phyloP scores from a whole-genome alignment of 2,797 vertebrate genomes.

The Amazona finschi region DNA sequence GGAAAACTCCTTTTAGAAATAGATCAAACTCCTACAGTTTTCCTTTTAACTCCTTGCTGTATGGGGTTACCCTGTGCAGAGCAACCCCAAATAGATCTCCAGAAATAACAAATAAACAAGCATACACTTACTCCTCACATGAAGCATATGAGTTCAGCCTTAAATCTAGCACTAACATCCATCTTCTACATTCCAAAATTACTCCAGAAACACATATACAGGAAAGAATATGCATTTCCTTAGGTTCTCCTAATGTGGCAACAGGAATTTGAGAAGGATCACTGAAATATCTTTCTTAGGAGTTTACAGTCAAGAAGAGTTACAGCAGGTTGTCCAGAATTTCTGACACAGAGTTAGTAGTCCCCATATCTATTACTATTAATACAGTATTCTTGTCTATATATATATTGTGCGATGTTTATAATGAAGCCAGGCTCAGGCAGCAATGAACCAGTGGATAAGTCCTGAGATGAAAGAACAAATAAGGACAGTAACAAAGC shows the following conservation, averaged over 20 bases:
- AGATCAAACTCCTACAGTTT: background rate
- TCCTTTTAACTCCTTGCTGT: background rate
- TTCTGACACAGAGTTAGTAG: background rate
- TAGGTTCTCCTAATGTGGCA: background rate
- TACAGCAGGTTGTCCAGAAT: background rate
- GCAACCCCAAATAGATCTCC: background rate
- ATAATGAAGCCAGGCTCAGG: background rate
- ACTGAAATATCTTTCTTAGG: background rate
- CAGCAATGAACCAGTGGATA: background rate
- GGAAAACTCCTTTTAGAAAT: background rate
- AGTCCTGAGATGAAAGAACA: background rate
- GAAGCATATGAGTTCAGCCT: background rate
- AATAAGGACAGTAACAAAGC: background rate
- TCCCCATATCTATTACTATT: background rate
- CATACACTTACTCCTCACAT: background rate
- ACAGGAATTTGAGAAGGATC: background rate
- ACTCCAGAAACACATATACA: background rate
- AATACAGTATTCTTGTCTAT: background rate
- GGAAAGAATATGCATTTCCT: background rate
- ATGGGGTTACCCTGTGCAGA: accelerated
- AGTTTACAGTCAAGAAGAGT: background rate
- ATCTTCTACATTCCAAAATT: background rate
- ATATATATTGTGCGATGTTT: background rate
- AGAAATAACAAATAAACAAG: background rate
- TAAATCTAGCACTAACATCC: background rate